Evolutionary conservation across 64 coral and sea anemone species (phyloP), one percentile per base, ranked within the genome.

Genomic region (Platygyra sinensis): DNA sequence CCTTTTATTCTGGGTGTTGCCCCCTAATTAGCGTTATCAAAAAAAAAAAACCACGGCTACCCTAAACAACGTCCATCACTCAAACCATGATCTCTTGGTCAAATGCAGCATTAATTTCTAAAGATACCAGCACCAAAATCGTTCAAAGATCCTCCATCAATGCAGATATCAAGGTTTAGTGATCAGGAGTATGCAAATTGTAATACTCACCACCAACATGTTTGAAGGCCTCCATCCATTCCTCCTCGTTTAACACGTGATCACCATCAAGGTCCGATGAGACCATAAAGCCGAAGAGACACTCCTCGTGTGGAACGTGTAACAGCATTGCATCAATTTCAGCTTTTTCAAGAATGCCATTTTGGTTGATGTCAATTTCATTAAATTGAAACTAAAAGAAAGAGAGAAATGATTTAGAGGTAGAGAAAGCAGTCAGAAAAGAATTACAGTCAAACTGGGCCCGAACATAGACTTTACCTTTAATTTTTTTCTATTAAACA

Each of bases 241-340:
- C 90, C 46, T 87, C 39, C 39, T 64, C 38, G 67, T 69, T 77
- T 27, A 92, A 38, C 5, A 50, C 42, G 42, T 76, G 52, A 73
- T 92, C 65, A n/a, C 73, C 72, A 25, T 92, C 62, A 3, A 80
- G 0, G 39, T 92, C 90, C 31, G 82, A 77, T 36, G 90, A 92
- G 25, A 87, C 51, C 25, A 92, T 65, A 61, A 92, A 92, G 18
- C 90, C 90, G 80, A 87, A 92, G 59, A 92, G 24, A 42, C 90
- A 92, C 22, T 87, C 31, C 75, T 92, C 90, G 30, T 79, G 75
- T 9, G 62, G 52, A 28, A 89, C 52, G 16, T 80, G 60, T 10
- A 17, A 31, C 57, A 91, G 25, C 32, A 91, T 75, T 17, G 51
- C 71, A 30, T 86, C 33, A 10, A 92, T 27, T 72, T 92, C 90